Conservation (phyloP, 2,888 invertebrate species). For the Agrotis puta region DNA sequence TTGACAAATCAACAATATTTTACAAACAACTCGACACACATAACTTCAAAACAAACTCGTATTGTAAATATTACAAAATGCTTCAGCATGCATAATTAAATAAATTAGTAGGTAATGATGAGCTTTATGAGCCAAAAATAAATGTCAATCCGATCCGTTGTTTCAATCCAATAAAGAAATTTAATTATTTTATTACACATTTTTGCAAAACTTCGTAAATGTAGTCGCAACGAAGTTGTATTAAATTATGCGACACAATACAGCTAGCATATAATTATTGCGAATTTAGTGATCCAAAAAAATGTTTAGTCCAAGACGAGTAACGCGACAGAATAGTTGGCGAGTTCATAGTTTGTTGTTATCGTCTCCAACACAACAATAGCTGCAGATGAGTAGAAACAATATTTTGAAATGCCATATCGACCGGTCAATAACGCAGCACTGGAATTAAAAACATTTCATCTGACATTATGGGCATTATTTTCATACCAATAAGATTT, state of each 20-base stretch:
- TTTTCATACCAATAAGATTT: neutral
- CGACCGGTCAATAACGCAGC: conserved; percentile 12
- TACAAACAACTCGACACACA: conserved; percentile 10
- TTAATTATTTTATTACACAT: neutral
- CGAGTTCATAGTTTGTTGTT: no score
- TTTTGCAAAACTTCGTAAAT: neutral
- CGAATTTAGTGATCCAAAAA: neutral
- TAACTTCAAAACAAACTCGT: conserved; percentile 13
- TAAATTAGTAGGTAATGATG: conserved; percentile 31
- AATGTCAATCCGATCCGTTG: conserved; percentile 13
- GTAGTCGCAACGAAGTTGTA: neutral
- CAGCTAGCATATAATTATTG: neutral
- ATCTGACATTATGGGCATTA: neutral
- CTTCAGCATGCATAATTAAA: conserved; percentile 23
- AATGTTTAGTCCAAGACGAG: neutral
- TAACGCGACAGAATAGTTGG: no score
- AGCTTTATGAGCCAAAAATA: conserved; percentile 24
- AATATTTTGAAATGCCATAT: conserved; percentile 17
- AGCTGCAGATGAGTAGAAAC: no score
- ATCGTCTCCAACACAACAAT: no score
- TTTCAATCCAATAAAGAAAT: conserved; percentile 31
- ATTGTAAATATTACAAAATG: conserved; percentile 31
- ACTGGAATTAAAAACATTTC: no score
- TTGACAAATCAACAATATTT: neutral
- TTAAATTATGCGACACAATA: neutral